These are phyloP conservation scores for Paedocypris sp. DNA, from an alignment of 2,113 vertebrate genomes.

Conservation along the genomic window DNA sequence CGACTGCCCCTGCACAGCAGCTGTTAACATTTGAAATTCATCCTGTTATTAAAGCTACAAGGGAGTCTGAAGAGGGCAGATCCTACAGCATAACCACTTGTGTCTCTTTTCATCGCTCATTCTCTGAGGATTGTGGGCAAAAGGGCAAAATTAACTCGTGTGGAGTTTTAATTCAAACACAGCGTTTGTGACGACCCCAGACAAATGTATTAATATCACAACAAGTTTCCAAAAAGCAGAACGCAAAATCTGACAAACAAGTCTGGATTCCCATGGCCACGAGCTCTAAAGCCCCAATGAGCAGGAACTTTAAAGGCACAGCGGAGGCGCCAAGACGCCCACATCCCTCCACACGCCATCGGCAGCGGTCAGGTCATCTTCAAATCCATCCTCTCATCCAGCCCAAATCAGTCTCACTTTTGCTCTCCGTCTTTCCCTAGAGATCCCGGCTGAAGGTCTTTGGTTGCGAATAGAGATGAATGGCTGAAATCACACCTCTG, in stretches of 20 bases:
- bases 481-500: conserved; percentile 15
- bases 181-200: neutral
- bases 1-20: conserved; percentile 18
- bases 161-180: conserved; percentile 2
- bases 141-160: neutral
- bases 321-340: conserved; percentile 1
- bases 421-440: neutral
- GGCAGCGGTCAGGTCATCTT: conserved; percentile 15
- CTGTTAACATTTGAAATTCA: conserved; percentile 32
- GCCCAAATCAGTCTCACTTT: conserved; percentile 5
- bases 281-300: neutral
- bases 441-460: conserved; percentile 10
- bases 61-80: neutral
- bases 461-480: conserved; percentile 13
- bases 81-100: neutral
- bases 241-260: neutral
- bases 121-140: neutral
- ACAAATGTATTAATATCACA: neutral
- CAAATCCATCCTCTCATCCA: conserved; percentile 18
- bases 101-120: neutral
- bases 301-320: conserved; percentile 7
- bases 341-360: conserved; percentile 4
- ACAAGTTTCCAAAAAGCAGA: neutral
- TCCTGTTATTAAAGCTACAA: conserved; percentile 23
- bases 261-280: neutral